phyloP scores from a whole-genome alignment of 1,140 invertebrate genomes.

The Monochamus saltuarius region DNA sequence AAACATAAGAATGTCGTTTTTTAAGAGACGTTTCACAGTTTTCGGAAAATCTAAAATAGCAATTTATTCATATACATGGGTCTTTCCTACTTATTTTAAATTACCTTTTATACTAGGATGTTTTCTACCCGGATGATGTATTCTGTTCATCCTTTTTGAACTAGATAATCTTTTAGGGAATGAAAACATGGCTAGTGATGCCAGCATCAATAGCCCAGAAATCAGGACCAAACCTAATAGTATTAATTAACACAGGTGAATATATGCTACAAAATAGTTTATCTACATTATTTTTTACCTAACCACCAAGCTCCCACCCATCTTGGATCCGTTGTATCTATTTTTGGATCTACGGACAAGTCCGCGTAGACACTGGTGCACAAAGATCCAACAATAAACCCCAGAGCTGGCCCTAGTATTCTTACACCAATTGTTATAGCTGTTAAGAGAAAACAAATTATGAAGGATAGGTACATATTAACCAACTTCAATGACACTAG shows the following conservation, averaged over 20 bases:
- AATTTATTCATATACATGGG: not conserved
- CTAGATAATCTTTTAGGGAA: slow-evolving; percentile 73
- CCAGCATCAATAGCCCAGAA: slow-evolving; percentile 73
- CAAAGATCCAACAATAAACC: slow-evolving; percentile 87
- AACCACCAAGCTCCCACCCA: slow-evolving; percentile 95
- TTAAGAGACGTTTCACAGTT: slow-evolving; percentile 80
- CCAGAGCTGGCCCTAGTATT: slow-evolving; percentile 86
- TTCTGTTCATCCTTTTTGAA: slow-evolving; percentile 52
- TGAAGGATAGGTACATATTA: not conserved
- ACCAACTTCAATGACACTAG: too few species aligned
- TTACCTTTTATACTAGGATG: slow-evolving; percentile 61
- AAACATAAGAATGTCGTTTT: slow-evolving; percentile 88
- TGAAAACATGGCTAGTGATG: slow-evolving; percentile 83
- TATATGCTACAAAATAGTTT: not conserved
- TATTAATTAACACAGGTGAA: not conserved
- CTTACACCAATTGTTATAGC: slow-evolving; percentile 90
- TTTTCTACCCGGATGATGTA: slow-evolving; percentile 53
- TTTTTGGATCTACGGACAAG: slow-evolving; percentile 71
- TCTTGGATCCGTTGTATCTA: slow-evolving; percentile 79
- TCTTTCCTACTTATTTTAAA: too few species aligned
- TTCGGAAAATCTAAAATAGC: slow-evolving; percentile 76
- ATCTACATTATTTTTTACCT: slow-evolving; percentile 56
- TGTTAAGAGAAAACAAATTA: slow-evolving; percentile 45
- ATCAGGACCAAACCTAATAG: slow-evolving; percentile 74
- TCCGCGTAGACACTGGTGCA: slow-evolving; percentile 87